Base-by-base conservation (phyloP, 2,113 vertebrate species). In the Catharus bicknelli region DNA sequence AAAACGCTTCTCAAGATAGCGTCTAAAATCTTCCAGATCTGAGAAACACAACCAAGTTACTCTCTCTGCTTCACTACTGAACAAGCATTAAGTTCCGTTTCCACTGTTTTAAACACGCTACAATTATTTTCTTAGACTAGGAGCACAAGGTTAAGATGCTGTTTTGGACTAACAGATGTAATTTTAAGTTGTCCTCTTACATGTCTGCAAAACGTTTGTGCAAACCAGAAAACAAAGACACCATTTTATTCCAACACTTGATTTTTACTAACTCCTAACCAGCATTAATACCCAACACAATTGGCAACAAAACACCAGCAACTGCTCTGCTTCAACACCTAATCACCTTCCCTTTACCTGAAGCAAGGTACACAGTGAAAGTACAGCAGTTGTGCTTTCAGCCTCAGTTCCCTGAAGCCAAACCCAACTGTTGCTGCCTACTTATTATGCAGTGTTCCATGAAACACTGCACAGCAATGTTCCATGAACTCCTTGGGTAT, bases 1-100 rank as follows among this genome's bases (percentile, higher is more conserved):
- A 91, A 99, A 99, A 89, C 99, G 98, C 93, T 99, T 99, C 66
- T 99, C 99, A 72, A 99, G 96, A 68, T 99, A 99, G 86, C 84
- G 90, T 16, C 99, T 98, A 79, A 99, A 99, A 38, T 99, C 99
- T 74, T 99, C 99, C 81, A 99, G 97, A 81, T 99, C 99, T 99
- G 90, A 66, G 59, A 51, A 84, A 85, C 57, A 90, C 36, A 73
- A 10, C 2, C 8, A 6, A 16, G 62, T 94, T 89, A 93, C 27
- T 70, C 32, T 18, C 69, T 45, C 34, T 51, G 7, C n/a, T 58
- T 34, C 15, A 79, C 17, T 47, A 77, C 26, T 25, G 9, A 64
- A 26, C 13, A 86, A 57, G 36, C 21, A 42, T 3, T 18, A 50
- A 32, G 4, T 26, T 90, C 11, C 8, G 13, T 7, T 82, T 45